Base-by-base conservation (phyloP, 2,113 vertebrate genomes). In the Prionailurus viverrinus region DNA sequence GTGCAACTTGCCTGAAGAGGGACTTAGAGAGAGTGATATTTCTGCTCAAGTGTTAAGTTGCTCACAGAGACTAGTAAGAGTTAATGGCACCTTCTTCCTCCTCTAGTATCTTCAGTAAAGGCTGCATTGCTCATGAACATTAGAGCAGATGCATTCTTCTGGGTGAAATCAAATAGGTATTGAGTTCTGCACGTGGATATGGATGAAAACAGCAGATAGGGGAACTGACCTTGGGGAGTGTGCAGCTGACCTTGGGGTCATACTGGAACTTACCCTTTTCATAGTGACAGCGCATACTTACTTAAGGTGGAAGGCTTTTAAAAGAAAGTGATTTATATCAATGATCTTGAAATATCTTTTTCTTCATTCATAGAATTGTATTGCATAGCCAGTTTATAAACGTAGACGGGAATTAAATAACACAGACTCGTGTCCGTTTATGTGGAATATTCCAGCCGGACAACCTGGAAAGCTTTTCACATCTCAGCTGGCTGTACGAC, bases 311-410 rank as follows among this genome's bases (percentile, higher is more conserved):
- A 92, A 95, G 48, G 4, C 25, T 81, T 90, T 82, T 95, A 51
- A 63, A 25, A 92, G 45, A 85, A 93, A 79, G 21, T 89, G 55
- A 94, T 68, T 91, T 80, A 87, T 63, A 86, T 86, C 87, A 93
- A 71, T 92, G 33, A 97, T 58, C 39, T 90, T 84, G 55, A 92
- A 84, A 76, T 94, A 61, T 79, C 25, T 79, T 85, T 96, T 86
- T 53, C 87, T 96, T 80, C 68, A 53, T 48, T 33, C 23, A 33
- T 45, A 96, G 61, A 97, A 95, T 96, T 93, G 51, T 74, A 90
- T 18, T 87, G 63, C 27, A 87, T 31, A 97, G 18, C 33, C 76
- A 39, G 65, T 76, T 97, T 95, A 88, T 90, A 97, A 95, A 96
- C 61, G 86, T 82, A 88, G 80, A 48, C 13, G 76, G 74, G 58